phyloP scores from a whole-genome alignment of 2,888 invertebrate species.

The Synanthedon formicaeformis region DNA sequence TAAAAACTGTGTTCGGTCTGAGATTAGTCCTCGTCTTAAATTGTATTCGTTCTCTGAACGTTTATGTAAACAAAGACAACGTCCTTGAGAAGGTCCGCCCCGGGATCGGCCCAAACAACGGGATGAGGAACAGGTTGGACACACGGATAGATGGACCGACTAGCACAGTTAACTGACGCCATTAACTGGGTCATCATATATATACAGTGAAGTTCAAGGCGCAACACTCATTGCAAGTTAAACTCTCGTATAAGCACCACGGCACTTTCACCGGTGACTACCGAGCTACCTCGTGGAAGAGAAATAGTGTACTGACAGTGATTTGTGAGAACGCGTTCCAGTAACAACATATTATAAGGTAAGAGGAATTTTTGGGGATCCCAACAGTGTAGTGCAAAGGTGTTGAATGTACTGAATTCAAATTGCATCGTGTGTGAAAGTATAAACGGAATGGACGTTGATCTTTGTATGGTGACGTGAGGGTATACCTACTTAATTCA shows the following conservation, averaged over 20 bases:
- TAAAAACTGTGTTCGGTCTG: too few relatives aligned
- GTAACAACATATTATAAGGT: conserved; percentile 27
- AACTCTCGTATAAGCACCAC: conserved; percentile 57
- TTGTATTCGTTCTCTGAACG: too few relatives aligned
- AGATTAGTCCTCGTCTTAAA: too few relatives aligned
- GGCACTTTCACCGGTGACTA: conserved; percentile 61
- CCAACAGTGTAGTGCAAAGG: conserved; percentile 24
- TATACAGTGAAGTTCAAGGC: conserved; percentile 88
- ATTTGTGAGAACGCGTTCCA: conserved; percentile 44
- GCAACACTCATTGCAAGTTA: conserved; percentile 73
- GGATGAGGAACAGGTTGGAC: conserved; percentile 50
- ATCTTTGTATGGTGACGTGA: conserved; percentile 9
- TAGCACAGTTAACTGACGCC: conserved; percentile 63
- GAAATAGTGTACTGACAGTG: conserved; percentile 49
- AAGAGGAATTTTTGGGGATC: conserved; percentile 25
- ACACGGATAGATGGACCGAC: conserved; percentile 39
- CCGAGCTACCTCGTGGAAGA: conserved; percentile 43
- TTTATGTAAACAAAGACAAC: conserved; percentile 3
- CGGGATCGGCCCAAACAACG: conserved; percentile 25
- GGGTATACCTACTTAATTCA: conserved; percentile 4
- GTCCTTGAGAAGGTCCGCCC: conserved; percentile 37
- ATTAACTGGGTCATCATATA: conserved; percentile 86
- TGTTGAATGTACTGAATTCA: conserved; percentile 4
- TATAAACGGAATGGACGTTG: conserved; percentile 15
- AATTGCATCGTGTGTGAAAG: conserved; percentile 18